Conservation (phyloP, 2,797 vertebrate species). For the Cynopterus sphinx region DNA sequence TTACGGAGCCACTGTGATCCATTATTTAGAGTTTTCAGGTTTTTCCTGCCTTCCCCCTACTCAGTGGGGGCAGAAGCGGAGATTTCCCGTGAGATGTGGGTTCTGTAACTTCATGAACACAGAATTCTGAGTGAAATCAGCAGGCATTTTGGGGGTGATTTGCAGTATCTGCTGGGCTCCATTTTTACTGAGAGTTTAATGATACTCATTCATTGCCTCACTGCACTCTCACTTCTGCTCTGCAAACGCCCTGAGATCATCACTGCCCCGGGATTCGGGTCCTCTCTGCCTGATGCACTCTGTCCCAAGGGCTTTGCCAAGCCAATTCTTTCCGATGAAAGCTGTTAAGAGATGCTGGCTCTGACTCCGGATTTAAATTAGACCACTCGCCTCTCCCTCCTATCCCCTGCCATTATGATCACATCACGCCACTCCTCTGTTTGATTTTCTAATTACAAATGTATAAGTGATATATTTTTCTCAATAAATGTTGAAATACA, state of each 20-base stretch:
- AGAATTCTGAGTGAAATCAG: background rate
- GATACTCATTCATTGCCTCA: background rate
- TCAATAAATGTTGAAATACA: background rate
- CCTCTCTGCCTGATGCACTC: background rate
- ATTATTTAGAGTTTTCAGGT: conserved; percentile 72
- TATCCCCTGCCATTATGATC: background rate
- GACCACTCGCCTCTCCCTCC: background rate
- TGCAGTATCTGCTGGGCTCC: background rate
- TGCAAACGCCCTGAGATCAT: no score
- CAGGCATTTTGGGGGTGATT: background rate
- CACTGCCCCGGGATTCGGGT: background rate
- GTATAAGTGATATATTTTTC: background rate
- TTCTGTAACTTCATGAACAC: background rate
- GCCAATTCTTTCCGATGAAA: background rate
- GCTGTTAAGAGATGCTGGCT: background rate
- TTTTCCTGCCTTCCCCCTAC: conserved; percentile 30
- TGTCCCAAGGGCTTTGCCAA: background rate
- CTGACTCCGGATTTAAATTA: background rate
- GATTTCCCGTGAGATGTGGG: background rate
- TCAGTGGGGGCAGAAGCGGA: background rate
- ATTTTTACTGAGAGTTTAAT: background rate
- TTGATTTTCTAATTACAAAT: conserved; percentile 27
- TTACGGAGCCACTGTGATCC: conserved; percentile 64
- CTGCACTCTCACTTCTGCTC: background rate
- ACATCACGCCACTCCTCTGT: background rate